Evolutionary conservation across 1,140 invertebrate species (phyloP), one percentile per base, ranked within the genome.

Genomic region (Proales similis): DNA sequence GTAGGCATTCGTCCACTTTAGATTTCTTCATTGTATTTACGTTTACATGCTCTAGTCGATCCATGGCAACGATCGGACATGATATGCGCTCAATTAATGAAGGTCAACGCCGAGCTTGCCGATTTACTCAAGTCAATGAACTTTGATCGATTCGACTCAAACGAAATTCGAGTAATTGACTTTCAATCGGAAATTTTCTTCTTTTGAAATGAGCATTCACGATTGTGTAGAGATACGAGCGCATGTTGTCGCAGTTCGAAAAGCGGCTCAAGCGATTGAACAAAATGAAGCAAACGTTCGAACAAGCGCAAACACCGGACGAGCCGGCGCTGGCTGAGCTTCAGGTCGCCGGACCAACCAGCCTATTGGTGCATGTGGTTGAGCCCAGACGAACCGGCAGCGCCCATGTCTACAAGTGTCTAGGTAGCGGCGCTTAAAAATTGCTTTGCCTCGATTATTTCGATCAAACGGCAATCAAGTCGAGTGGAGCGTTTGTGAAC

Each of bases 181-280:
- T 36, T 36, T 36, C 33, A 36, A 36, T 36, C n/a, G 9, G 9
- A 9, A 9, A 9, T 36, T 9, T 36, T 36, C 14, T 9, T 36
- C 14, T 36, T 64, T 6, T 11, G 45, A 64, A 46, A 49, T 7
- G 14, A 5, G 27, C 5, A 48, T 29, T 29, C 24, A 6, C 2
- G 11, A 14, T 64, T 45, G 4, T 53, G 33, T 62, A 77, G 85
- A 85, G 78, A 65, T 74, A 72, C 65, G 87, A 91, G 69, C 87
- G 87, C 68, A 87, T 90, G 70, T 81, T 87, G 14, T 82, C 84
- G 43, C 81, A 88, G 20, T 92, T 89, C 88, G 86, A 91, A 66
- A 79, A 88, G 48, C 80, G 88, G 64, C 82, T 86, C 1, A 82
- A 86, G 71, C 83, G 86, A 0, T 77, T 92, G 6, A 86, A 83